A percentile compares a stretch with the other conserved stretches of the same genome.
Evolutionary conservation across 2,888 invertebrate species (phyloP).

Genomic region (Aplocera efformata): DNA sequence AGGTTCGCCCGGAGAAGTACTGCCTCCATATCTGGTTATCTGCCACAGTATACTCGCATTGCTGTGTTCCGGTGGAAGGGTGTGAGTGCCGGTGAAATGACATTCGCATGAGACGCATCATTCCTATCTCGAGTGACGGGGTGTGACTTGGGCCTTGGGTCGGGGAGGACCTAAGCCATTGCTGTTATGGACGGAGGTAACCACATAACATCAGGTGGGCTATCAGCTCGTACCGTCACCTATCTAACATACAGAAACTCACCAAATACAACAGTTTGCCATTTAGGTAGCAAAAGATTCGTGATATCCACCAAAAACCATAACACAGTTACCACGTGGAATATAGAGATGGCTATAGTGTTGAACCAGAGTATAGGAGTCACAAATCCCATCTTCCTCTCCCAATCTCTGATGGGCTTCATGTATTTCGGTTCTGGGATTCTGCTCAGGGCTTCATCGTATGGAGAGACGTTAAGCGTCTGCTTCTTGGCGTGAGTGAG

Average conservation of each 20-base stretch:
- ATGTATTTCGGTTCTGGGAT: slow-evolving; percentile 45
- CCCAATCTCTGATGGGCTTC: slow-evolving; percentile 48
- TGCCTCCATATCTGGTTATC: no score
- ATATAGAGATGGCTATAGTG: slow-evolving; percentile 71
- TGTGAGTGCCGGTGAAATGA: no score
- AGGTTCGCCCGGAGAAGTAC: no score
- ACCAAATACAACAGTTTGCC: slow-evolving; percentile 80
- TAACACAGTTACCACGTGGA: slow-evolving; percentile 60
- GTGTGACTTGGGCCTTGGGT: no score
- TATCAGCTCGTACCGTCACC: no score
- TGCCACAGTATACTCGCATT: no score
- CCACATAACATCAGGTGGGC: no score
- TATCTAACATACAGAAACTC: slow-evolving; percentile 49
- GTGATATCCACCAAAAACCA: slow-evolving; percentile 46
- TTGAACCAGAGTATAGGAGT: slow-evolving; percentile 84
- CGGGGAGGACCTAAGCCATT: no score
- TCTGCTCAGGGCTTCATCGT: slow-evolving; percentile 40
- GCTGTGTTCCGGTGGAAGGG: no score
- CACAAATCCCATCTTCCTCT: slow-evolving; percentile 68
- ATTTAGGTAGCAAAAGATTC: slow-evolving; percentile 47
- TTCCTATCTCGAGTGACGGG: no score
- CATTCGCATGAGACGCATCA: no score
- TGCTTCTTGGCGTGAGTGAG: neutral
- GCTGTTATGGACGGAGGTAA: no score
- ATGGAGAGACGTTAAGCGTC: slow-evolving; percentile 23